Percentiles rank a stretch among this genome's conserved stretches.
These are phyloP conservation scores for Halocaridina rubra DNA, from an alignment of 2,888 invertebrate genomes.

Conservation along the genomic window DNA sequence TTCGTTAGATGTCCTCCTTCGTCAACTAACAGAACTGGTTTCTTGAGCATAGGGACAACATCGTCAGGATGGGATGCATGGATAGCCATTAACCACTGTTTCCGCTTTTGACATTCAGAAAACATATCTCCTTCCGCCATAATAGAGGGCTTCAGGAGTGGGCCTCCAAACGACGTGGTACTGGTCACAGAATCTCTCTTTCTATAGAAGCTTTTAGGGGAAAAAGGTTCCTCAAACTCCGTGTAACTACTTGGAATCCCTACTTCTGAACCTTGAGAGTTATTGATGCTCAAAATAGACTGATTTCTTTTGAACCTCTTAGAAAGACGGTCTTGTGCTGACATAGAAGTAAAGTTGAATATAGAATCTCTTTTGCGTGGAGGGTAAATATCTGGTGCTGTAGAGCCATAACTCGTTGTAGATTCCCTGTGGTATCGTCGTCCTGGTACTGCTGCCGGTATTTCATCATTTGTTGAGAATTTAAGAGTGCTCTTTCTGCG, in stretches of 20 bases:
- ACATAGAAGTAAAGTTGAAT: not conserved
- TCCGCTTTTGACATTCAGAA: constrained; percentile 22
- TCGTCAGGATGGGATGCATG: constrained; percentile 51
- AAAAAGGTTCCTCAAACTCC: constrained; percentile 26
- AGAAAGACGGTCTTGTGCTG: not conserved
- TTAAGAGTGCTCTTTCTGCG: not conserved
- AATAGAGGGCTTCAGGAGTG: constrained; percentile 44
- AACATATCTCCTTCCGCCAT: constrained; percentile 49
- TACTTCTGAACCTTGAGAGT: constrained; percentile 31
- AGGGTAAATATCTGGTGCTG: not conserved
- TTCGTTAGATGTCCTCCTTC: constrained; percentile 42
- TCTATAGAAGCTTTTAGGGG: not conserved
- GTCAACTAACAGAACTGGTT: constrained; percentile 32
- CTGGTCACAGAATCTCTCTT: constrained; percentile 31
- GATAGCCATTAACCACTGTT: constrained; percentile 53
- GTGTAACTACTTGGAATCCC: constrained; percentile 20
- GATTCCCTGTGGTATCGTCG: not conserved
- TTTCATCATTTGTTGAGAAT: not conserved
- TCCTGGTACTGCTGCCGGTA: not conserved
- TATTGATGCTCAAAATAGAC: constrained; percentile 29
- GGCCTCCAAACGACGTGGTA: constrained; percentile 1
- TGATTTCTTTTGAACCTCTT: constrained; percentile 28
- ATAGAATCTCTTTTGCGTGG: constrained; percentile 23
- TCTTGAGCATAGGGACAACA: constrained; percentile 32
- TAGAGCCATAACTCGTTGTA: not conserved